A percentile compares a stretch with the other conserved stretches of the same genome.
Evolutionary conservation across 2,888 invertebrate genomes (phyloP).

Genomic region (Kuschelorhynchus macadamiae): DNA sequence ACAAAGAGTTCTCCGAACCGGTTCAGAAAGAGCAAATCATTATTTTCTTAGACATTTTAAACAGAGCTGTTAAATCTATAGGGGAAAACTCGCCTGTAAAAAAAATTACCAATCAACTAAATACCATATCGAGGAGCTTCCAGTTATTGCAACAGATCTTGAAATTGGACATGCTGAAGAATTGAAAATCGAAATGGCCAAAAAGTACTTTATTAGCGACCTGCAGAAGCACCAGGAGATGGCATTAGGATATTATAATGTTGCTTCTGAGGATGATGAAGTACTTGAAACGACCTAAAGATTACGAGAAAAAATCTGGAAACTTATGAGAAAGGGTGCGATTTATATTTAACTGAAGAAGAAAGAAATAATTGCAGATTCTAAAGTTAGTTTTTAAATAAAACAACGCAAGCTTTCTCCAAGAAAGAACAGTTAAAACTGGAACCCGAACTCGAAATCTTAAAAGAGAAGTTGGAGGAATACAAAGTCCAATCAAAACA

Average conservation of each 20-base stretch:
- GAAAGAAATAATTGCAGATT: conserved; percentile 41
- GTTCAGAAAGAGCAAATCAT: conserved; percentile 53
- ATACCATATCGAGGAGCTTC: conserved; percentile 56
- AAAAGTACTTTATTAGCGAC: conserved; percentile 28
- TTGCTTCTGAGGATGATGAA: too few relatives aligned
- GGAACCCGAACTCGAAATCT: conserved; percentile 21
- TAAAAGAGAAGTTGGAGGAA: conserved; percentile 34
- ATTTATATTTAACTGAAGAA: conserved; percentile 40
- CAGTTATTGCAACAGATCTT: conserved; percentile 59
- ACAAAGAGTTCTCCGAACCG: conserved; percentile 39
- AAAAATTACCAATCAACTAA: conserved; percentile 55
- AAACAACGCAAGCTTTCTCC: conserved; percentile 33
- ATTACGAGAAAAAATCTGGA: conserved; percentile 37
- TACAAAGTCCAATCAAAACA: conserved; percentile 27
- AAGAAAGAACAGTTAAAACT: conserved; percentile 28
- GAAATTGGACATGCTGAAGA: conserved; percentile 55
- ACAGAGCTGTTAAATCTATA: conserved; percentile 54
- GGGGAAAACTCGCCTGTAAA: conserved; percentile 56
- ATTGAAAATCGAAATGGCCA: conserved; percentile 51
- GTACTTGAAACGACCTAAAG: conserved; percentile 3
- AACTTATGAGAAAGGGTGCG: conserved; percentile 33
- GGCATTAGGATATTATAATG: too few relatives aligned
- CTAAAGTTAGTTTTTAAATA: conserved; percentile 31
- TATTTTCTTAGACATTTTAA: conserved; percentile 55
- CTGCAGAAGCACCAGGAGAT: conserved; percentile 16